Evolutionary conservation across 1,140 invertebrate species (phyloP).

Genomic region (Harpegnathos saltator): DNA sequence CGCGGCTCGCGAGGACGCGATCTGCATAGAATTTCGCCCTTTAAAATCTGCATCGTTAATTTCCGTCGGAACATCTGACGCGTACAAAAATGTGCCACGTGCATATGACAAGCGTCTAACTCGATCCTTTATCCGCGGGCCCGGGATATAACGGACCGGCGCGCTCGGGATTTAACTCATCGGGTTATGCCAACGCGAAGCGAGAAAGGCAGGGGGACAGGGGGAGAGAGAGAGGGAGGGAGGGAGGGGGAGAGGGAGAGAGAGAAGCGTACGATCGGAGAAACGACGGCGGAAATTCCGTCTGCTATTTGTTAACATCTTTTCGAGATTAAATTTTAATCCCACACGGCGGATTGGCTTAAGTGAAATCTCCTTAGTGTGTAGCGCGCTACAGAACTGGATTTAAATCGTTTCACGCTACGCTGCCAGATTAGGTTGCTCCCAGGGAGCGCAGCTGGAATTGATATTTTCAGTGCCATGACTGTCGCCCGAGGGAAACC

Average conservation of each 20-base stretch:
- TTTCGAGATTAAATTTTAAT: constrained; percentile 61
- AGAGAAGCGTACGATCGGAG: constrained; percentile 5
- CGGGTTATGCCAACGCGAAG: neutral
- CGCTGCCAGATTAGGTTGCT: constrained; percentile 57
- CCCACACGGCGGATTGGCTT: constrained; percentile 56
- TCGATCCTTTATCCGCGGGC: constrained; percentile 51
- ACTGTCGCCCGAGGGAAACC: constrained; percentile 44
- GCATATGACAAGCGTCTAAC: constrained; percentile 59
- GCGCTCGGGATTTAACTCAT: constrained; percentile 28
- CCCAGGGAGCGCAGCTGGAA: constrained; percentile 53
- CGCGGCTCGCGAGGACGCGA: constrained; percentile 9
- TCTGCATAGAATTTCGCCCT: constrained; percentile 48
- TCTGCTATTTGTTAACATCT: constrained; percentile 59
- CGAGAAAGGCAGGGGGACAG: too few relatives aligned
- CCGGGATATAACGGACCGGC: constrained; percentile 11
- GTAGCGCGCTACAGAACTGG: constrained; percentile 52
- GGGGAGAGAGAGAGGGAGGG: too few relatives aligned
- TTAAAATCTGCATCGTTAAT: constrained; percentile 64
- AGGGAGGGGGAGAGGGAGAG: too few relatives aligned
- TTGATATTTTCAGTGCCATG: constrained; percentile 59
- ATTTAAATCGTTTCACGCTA: constrained; percentile 62
- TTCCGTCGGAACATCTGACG: constrained; percentile 58
- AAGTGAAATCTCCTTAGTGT: constrained; percentile 57
- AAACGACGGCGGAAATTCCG: constrained; percentile 18
- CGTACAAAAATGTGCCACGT: constrained; percentile 58